Base-by-base conservation (phyloP, 2,888 invertebrate genomes). In the Drosophila macrospina region DNA sequence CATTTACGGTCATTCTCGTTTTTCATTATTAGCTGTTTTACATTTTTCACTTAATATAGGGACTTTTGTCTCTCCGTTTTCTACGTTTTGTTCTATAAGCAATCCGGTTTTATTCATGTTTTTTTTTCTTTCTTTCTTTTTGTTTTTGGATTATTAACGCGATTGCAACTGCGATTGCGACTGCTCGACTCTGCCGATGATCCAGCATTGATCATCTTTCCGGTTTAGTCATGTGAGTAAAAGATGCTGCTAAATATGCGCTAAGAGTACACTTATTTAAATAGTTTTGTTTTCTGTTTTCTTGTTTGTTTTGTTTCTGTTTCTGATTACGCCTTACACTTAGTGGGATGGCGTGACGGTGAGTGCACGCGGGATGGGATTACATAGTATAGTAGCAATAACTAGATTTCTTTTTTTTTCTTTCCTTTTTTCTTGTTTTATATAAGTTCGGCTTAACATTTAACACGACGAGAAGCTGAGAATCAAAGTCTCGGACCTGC, bases 161-260 rank as follows among this genome's bases (percentile, higher is more conserved):
- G 71, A 65, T 51, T 48, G 60, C 59, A 52, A 63, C 55, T 56
- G 42, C 63, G 51, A 60, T 24, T 36, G 41, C 50, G 61, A 56
- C 50, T 45, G 28, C 28, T 28, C 6, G 28, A 28, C 26, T 44
- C 55, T 70, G 54, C 57, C 41, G 42, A 48, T 56, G 50, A 62
- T 77, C 59, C 45, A 63, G 61, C 60, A 47, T 55, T 34, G 16
- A 39, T 72, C 34, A 71, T 52, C 74, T 70, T 68, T 68, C 72
- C 71, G 86, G 66, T 71, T 69, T 81, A 78, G 87, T 83, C 87
- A 84, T 81, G 82, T 87, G 83, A 87, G 82, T 83, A 87, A 66
- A 83, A 86, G 83, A 83, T 87, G 87, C 87, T 83, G 83, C 83
- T 87, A 83, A 84, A 70, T 86, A 84, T 81, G 85, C 83, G 85